phyloP scores from a whole-genome alignment of 2,888 invertebrate genomes.

The Heteropelma amictum region DNA sequence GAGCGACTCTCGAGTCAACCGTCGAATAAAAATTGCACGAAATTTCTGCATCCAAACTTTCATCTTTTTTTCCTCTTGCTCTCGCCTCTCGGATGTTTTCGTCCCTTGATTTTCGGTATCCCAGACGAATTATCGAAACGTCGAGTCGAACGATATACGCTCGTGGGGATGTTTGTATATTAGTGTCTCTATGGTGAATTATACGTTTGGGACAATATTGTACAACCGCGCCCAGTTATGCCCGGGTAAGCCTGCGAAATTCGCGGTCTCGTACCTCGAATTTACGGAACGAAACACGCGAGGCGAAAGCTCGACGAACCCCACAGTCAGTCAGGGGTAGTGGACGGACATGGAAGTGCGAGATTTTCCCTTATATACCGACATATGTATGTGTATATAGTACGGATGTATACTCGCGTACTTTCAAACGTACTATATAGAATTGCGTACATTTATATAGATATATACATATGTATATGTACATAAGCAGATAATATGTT shows the following conservation, averaged over 20 bases:
- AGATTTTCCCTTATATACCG: constrained; percentile 3
- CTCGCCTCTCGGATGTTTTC: too few species aligned
- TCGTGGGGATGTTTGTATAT: neutral
- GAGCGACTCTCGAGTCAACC: too few species aligned
- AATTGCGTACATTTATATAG: neutral
- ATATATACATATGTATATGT: neutral
- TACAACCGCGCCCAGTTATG: constrained; percentile 38
- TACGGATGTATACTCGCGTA: neutral
- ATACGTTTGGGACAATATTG: neutral
- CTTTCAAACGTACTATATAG: too few species aligned
- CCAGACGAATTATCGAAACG: too few species aligned
- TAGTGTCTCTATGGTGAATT: neutral
- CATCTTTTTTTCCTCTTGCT: too few species aligned
- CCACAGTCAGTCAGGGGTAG: neutral
- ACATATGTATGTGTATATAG: neutral
- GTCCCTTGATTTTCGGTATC: too few species aligned
- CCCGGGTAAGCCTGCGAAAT: constrained; percentile 48
- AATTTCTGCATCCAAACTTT: too few species aligned
- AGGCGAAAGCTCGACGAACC: constrained; percentile 12
- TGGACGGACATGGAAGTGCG: neutral
- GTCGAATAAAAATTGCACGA: too few species aligned
- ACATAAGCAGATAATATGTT: constrained; percentile 17
- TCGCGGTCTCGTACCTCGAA: constrained; percentile 46
- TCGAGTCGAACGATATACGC: constrained; percentile 15
- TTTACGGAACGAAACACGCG: constrained; percentile 42